Evolutionary conservation across 2,797 vertebrate species (phyloP).

Genomic region (Ptychadena robeensis): DNA sequence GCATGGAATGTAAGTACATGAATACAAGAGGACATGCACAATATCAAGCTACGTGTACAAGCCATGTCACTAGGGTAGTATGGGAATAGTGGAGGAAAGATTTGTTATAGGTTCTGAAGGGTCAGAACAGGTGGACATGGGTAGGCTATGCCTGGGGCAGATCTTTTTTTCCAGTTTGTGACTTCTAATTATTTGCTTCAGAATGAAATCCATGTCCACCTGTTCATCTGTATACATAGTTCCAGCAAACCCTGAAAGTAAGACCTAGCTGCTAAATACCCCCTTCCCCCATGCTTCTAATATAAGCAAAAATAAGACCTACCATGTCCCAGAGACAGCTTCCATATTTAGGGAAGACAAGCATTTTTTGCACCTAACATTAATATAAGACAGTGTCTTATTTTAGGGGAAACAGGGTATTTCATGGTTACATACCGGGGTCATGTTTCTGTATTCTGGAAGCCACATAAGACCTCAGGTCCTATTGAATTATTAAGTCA

Average conservation of each 20-base stretch:
- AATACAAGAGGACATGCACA: conserved; percentile 27
- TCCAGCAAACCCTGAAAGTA: too few species aligned
- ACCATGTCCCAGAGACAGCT: too few species aligned
- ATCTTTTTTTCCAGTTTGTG: conserved; percentile 18
- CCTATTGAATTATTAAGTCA: conserved; percentile 1
- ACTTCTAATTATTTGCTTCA: not conserved
- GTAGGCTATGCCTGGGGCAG: not conserved
- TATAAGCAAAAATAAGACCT: too few species aligned
- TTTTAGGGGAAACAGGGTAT: not conserved
- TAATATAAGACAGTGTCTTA: too few species aligned
- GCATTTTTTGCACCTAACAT: too few species aligned
- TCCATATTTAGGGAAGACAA: too few species aligned
- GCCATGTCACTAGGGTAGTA: not conserved
- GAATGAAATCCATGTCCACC: conserved; percentile 14
- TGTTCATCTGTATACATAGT: not conserved
- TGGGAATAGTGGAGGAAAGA: not conserved
- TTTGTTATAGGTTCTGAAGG: not conserved
- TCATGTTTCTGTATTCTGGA: not conserved
- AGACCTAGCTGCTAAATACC: too few species aligned
- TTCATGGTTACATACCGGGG: too few species aligned
- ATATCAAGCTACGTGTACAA: conserved; percentile 15
- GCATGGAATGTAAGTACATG: conserved; percentile 42
- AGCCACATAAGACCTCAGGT: not conserved
- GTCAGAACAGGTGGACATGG: conserved; percentile 19
- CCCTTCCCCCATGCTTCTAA: too few species aligned